Evolutionary conservation across 2,797 vertebrate species (phyloP).

Genomic region (Liparis tanakae): DNA sequence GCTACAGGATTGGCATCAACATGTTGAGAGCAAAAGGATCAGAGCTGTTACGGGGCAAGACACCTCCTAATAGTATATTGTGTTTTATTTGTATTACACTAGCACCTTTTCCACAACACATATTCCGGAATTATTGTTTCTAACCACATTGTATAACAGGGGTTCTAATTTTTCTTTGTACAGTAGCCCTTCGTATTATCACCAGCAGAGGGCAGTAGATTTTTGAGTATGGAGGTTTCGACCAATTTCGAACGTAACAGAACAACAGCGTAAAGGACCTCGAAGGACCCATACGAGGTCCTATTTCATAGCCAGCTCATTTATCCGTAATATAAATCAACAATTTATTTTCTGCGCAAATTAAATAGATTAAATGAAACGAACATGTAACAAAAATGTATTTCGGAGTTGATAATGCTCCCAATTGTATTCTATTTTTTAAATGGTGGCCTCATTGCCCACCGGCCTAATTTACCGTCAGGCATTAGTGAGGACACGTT

Average conservation of each 20-base stretch:
- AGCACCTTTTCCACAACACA: background rate
- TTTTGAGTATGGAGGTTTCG: background rate
- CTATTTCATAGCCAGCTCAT: constrained; percentile 8
- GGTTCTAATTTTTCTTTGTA: background rate
- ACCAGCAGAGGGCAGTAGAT: constrained; percentile 40
- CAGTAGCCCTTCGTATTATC: background rate
- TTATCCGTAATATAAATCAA: background rate
- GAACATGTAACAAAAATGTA: fast-evolving
- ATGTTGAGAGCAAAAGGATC: too few relatives aligned
- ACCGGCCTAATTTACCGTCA: constrained; percentile 31
- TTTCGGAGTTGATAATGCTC: fast-evolving
- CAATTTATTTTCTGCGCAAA: fast-evolving
- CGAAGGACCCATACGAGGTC: constrained; percentile 28
- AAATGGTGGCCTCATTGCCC: fast-evolving
- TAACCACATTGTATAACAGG: background rate
- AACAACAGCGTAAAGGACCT: constrained; percentile 2
- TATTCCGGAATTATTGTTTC: background rate
- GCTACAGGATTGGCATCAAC: too few relatives aligned
- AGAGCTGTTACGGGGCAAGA: too few relatives aligned
- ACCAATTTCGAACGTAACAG: background rate
- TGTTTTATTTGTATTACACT: background rate
- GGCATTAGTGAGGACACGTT: constrained; percentile 53
- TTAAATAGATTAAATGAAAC: fast-evolving
- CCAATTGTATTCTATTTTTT: fast-evolving
- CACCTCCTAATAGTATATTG: too few relatives aligned